A percentile compares a stretch with the other conserved stretches of the same genome.
Conservation (phyloP, 2,797 vertebrate species). For the Botia almorhae region DNA sequence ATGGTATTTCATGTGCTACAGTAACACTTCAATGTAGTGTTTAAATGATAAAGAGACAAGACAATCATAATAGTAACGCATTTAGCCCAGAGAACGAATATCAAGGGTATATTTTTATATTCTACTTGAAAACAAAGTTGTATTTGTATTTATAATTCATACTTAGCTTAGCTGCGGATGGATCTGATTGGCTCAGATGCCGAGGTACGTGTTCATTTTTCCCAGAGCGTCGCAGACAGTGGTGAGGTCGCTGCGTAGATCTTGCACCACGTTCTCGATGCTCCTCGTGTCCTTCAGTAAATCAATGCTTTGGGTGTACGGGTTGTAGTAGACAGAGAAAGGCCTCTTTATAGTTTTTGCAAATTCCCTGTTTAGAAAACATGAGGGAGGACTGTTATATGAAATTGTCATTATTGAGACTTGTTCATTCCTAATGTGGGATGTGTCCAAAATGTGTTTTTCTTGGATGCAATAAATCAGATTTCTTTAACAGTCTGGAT, state of each 20-base stretch:
- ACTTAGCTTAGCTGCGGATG: background rate
- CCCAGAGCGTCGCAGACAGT: constrained; percentile 94
- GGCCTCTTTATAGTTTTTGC: constrained; percentile 93
- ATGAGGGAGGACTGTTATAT: background rate
- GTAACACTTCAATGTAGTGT: background rate
- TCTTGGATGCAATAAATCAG: background rate
- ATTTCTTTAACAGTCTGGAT: background rate
- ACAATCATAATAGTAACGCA: constrained; percentile 3
- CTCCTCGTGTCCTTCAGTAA: constrained; percentile 93
- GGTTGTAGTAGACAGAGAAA: constrained; percentile 96
- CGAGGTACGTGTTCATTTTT: constrained; percentile 97
- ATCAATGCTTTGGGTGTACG: constrained; percentile 94
- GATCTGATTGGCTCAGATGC: constrained; percentile 76
- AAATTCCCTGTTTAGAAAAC: constrained; percentile 83
- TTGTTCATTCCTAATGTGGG: background rate
- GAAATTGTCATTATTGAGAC: background rate
- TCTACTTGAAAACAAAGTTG: constrained; percentile 2
- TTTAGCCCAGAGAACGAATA: background rate
- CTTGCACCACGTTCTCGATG: constrained; percentile 93
- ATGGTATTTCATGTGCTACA: background rate
- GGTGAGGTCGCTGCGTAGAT: constrained; percentile 92
- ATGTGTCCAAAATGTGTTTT: background rate
- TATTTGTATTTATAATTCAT: background rate
- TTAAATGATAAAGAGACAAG: background rate
- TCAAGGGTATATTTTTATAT: background rate